Conservation (phyloP, 2,113 vertebrate genomes). For the Sardina pilchardus region DNA sequence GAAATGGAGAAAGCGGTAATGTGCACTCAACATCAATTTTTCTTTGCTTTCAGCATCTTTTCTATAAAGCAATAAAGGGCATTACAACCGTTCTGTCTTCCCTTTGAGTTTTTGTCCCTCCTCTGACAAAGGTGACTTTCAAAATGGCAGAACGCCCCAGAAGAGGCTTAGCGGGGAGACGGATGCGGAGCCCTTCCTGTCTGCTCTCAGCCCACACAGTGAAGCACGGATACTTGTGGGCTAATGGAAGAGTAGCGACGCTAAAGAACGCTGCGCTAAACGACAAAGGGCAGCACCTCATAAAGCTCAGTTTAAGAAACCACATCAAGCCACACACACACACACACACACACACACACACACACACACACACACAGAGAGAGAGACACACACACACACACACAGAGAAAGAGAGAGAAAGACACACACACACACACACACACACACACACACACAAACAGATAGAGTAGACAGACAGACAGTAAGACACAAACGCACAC, state of each 20-base stretch:
- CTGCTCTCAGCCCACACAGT: conserved; percentile 22
- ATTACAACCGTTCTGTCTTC: conserved; percentile 28
- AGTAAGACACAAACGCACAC: not conserved
- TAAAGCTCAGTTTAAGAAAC: conserved; percentile 20
- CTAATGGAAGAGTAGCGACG: conserved; percentile 51
- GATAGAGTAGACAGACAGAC: too few species aligned
- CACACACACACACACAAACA: not conserved
- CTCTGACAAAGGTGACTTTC: conserved; percentile 54
- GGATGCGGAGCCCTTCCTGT: conserved; percentile 25
- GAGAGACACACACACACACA: not conserved
- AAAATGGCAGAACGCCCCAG: conserved; percentile 37
- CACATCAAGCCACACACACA: not conserved
- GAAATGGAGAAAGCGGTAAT: not conserved
- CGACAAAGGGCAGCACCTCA: conserved; percentile 34
- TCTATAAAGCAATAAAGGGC: not conserved
- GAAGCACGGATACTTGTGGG: not conserved
- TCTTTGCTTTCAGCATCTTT: not conserved
- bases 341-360: not conserved
- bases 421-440: conserved; percentile 2
- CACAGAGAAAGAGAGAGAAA: too few species aligned
- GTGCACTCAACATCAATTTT: conserved; percentile 44
- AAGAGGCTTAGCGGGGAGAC: conserved; percentile 36
- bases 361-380: not conserved
- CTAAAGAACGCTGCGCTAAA: conserved; percentile 34
- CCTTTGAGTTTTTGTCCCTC: conserved; percentile 35